Conservation (phyloP, 2,888 invertebrate species). For the Drosophila testacea region DNA sequence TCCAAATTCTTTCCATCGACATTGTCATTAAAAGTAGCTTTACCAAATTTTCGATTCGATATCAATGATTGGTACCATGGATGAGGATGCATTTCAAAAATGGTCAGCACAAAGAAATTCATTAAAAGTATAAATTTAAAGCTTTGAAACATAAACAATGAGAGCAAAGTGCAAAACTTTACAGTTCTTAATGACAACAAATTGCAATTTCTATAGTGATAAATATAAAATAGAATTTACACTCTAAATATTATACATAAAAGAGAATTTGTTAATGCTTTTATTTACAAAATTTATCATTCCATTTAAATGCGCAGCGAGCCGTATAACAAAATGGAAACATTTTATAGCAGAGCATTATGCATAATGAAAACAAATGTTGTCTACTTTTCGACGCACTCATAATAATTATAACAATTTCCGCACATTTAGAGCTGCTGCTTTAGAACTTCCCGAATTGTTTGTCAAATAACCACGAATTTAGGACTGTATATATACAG, state of each 20-base stretch:
- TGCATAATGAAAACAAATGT: conserved; percentile 45
- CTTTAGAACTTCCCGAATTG: conserved; percentile 10
- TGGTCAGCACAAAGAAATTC: background rate
- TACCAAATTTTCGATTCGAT: background rate
- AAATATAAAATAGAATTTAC: background rate
- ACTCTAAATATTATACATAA: background rate
- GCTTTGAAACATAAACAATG: background rate
- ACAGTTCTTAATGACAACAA: background rate
- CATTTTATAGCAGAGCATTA: conserved; percentile 23
- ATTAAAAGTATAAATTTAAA: background rate
- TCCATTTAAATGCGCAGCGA: background rate
- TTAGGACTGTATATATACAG: background rate
- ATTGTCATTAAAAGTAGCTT: background rate
- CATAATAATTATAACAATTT: conserved; percentile 55
- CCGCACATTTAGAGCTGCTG: conserved; percentile 34
- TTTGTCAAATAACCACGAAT: conserved; percentile 38
- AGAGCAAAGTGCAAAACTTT: background rate
- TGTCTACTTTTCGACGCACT: conserved; percentile 39
- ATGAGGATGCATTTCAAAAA: background rate
- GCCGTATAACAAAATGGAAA: background rate
- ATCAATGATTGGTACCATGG: background rate
- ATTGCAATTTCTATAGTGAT: background rate
- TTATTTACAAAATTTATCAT: background rate
- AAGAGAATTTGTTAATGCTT: background rate
- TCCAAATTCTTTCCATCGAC: conserved; percentile 5